phyloP scores from a whole-genome alignment of 2,113 vertebrate species.

The Myodes glareolus region DNA sequence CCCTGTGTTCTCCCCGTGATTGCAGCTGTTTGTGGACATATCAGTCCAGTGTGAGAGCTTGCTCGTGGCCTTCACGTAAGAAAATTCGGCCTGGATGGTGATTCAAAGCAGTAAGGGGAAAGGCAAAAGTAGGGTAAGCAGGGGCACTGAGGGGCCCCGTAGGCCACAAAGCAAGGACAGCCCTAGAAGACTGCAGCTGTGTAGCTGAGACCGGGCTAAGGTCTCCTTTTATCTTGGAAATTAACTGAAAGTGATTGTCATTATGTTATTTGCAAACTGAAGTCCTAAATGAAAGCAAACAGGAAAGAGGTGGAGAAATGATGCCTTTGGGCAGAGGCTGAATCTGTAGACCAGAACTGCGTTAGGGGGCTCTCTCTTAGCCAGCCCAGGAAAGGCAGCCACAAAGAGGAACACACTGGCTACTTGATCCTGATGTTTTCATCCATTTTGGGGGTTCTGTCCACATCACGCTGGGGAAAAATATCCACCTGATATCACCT shows the following conservation, averaged over 20 bases:
- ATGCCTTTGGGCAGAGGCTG: background rate
- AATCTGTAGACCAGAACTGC: rapidly evolving
- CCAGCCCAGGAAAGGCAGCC: rapidly evolving
- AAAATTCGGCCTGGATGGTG: background rate
- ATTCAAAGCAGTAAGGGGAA: background rate
- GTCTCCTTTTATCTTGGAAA: background rate
- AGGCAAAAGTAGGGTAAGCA: rapidly evolving
- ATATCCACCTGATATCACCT: too few relatives aligned
- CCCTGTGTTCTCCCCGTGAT: too few relatives aligned
- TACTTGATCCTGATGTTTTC: background rate
- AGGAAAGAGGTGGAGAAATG: background rate
- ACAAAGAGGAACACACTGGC: background rate
- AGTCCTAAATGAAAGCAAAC: background rate
- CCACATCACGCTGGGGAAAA: background rate
- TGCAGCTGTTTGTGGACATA: too few relatives aligned
- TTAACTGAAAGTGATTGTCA: background rate
- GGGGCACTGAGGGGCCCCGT: rapidly evolving
- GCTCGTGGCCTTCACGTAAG: background rate
- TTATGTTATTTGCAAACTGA: background rate
- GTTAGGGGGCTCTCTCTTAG: rapidly evolving
- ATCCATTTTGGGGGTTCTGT: too few relatives aligned
- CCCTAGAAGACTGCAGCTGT: background rate
- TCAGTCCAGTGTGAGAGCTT: background rate
- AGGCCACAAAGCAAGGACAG: rapidly evolving
- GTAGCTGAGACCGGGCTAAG: rapidly evolving